Conservation (phyloP, 1,140 invertebrate species). For the Cydia strobilella region DNA sequence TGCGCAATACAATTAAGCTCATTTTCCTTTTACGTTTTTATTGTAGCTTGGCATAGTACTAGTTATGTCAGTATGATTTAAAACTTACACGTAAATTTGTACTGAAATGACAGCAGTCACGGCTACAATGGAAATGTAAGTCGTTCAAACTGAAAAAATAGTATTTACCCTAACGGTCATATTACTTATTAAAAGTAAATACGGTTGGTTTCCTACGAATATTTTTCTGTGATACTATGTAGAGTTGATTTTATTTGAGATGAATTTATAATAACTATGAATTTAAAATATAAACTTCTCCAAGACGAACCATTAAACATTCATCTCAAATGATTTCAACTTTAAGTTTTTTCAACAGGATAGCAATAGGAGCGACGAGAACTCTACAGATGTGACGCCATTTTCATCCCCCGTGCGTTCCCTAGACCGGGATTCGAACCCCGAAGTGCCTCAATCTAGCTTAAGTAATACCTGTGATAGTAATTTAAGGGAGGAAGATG, state of each 20-base stretch:
- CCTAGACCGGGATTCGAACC: constrained; percentile 44
- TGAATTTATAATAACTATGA: not conserved
- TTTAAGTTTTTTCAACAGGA: constrained; percentile 68
- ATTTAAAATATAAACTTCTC: not conserved
- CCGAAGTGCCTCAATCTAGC: constrained; percentile 45
- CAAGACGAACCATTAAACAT: not conserved
- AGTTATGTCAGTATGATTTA: not conserved
- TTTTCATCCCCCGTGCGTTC: constrained; percentile 60
- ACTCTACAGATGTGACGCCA: constrained; percentile 60
- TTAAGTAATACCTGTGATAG: constrained; percentile 76
- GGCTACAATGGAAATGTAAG: not conserved
- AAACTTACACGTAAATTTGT: not conserved
- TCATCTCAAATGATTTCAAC: constrained; percentile 12
- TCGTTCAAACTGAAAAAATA: not conserved
- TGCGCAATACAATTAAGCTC: not conserved
- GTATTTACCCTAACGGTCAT: not conserved
- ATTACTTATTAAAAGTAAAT: not conserved
- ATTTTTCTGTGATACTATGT: not conserved
- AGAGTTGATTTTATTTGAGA: constrained; percentile 14
- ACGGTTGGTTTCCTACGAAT: not conserved
- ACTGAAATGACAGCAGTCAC: not conserved
- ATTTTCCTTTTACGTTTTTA: not conserved
- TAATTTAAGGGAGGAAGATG: constrained; percentile 71
- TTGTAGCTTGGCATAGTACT: too few relatives aligned
- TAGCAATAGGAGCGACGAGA: constrained; percentile 64